Evolutionary conservation across 2,888 invertebrate genomes (phyloP).

Genomic region (Thera obeliscata): DNA sequence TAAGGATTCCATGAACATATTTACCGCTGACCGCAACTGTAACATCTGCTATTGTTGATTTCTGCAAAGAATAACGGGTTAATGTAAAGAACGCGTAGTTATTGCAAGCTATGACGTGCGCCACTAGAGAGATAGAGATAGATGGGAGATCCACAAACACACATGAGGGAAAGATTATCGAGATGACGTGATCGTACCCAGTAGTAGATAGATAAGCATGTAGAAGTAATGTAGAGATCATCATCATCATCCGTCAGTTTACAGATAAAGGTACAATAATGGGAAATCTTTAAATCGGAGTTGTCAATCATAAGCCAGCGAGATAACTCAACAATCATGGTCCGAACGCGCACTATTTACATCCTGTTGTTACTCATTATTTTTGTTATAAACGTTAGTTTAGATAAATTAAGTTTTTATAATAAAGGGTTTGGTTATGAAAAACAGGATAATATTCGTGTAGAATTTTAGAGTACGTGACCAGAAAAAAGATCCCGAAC

Average conservation of each 20-base stretch:
- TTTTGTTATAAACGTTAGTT: background rate
- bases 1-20: conserved; percentile 10
- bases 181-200: too few species aligned
- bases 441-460: conserved; percentile 29
- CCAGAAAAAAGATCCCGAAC: conserved; percentile 1
- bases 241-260: too few species aligned
- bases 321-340: background rate
- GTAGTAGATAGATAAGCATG: too few species aligned
- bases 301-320: background rate
- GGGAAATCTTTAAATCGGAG: background rate
- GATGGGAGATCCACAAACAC: too few species aligned
- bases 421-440: conserved; percentile 9
- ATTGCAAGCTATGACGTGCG: too few species aligned
- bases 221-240: too few species aligned
- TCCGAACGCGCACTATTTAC: background rate
- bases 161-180: too few species aligned
- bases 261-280: too few species aligned
- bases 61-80: conserved; percentile 1
- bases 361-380: background rate
- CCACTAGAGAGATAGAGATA: too few species aligned
- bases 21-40: conserved; percentile 2
- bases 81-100: background rate
- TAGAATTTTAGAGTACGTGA: background rate
- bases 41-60: conserved; percentile 8
- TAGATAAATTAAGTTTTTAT: background rate